Conservation (phyloP, 2,797 vertebrate genomes). For the Rhinichthys osculus region DNA sequence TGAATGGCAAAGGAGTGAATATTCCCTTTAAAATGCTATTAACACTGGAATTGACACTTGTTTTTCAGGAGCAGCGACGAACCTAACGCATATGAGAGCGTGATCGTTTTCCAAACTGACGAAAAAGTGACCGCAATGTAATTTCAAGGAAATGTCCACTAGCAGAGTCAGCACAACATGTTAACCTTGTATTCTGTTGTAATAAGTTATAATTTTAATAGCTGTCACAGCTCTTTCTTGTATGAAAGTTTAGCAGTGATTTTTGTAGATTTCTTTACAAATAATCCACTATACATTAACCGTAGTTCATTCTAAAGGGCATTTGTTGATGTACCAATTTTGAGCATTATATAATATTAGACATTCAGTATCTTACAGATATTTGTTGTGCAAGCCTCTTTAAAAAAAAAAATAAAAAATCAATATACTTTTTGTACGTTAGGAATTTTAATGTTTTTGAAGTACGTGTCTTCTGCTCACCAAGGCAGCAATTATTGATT, state of each 20-base stretch:
- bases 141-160: slow-evolving; percentile 38
- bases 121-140: slow-evolving; percentile 74
- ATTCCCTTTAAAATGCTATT: not conserved
- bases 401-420: not conserved
- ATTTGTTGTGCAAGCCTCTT: not conserved
- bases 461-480: not conserved
- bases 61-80: slow-evolving; percentile 64
- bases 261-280: not conserved
- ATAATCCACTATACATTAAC: not conserved
- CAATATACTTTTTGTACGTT: too few species aligned
- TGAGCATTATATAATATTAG: not conserved
- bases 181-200: slow-evolving; percentile 6
- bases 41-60: not conserved
- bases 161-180: not conserved
- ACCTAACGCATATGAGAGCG: slow-evolving; percentile 58
- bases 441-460: not conserved
- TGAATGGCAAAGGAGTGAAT: not conserved
- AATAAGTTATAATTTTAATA: not conserved
- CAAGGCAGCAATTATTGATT: not conserved
- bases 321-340: not conserved
- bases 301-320: not conserved
- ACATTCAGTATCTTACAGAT: not conserved
- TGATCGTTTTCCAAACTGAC: slow-evolving; percentile 33
- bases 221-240: not conserved
- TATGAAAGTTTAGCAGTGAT: slow-evolving; percentile 11